Percentiles rank a stretch among this genome's conserved stretches.
Conservation (phyloP, 2,113 vertebrate species). For the Lota lota region DNA sequence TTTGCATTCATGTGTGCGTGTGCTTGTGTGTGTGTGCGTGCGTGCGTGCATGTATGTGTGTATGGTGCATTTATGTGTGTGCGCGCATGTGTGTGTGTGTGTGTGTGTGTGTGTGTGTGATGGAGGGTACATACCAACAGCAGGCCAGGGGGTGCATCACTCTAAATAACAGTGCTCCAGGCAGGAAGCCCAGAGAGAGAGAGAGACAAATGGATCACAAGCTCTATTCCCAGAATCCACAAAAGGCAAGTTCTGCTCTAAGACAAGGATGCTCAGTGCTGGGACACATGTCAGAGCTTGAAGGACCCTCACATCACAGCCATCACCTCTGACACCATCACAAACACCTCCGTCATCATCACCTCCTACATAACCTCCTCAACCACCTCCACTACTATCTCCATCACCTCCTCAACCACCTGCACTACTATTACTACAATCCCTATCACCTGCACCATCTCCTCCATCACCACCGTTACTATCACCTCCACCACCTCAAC, state of each 20-base stretch:
- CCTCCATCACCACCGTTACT: too few relatives aligned
- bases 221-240: conserved; percentile 33
- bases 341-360: conserved; percentile 5
- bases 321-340: background rate
- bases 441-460: too few relatives aligned
- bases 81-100: conserved; percentile 11
- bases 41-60: conserved; percentile 12
- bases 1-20: background rate
- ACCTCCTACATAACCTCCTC: too few relatives aligned
- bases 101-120: conserved; percentile 32
- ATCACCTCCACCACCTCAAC: too few relatives aligned
- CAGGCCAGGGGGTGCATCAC: conserved; percentile 52
- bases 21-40: background rate
- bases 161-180: conserved; percentile 64
- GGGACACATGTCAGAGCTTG: conserved; percentile 37
- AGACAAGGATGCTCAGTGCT: conserved; percentile 53
- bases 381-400: too few relatives aligned
- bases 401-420: too few relatives aligned
- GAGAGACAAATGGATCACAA: conserved; percentile 51
- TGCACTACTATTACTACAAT: too few relatives aligned
- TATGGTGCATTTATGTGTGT: conserved; percentile 1
- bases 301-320: background rate
- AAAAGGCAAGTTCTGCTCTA: conserved; percentile 51
- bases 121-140: conserved; percentile 49
- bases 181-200: conserved; percentile 39